These are phyloP conservation scores for Porites lutea DNA, from an alignment of 64 coral and sea anemone genomes.

Conservation along the genomic window DNA sequence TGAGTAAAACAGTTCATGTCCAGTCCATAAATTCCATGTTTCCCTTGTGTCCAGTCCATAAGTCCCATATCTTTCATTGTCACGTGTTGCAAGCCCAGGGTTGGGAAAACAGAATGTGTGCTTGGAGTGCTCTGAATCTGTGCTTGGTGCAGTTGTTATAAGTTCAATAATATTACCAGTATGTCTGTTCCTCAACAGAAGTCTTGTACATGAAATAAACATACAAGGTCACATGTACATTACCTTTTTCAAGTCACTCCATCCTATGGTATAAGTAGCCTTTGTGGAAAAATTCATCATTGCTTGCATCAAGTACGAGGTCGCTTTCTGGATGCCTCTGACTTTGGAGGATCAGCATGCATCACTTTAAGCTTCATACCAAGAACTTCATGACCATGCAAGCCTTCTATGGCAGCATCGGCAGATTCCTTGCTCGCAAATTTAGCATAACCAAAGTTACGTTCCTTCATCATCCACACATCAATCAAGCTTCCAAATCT, in stretches of 20 bases:
- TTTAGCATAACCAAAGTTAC: constrained; percentile 98
- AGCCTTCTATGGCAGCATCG: constrained; percentile 88
- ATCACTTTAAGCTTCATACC: constrained; percentile 97
- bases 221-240: neutral
- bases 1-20: neutral
- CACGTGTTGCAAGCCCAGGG: neutral
- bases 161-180: neutral
- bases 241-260: neutral
- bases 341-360: constrained; percentile 93
- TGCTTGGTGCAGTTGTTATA: neutral
- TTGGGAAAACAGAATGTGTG: neutral
- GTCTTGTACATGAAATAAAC: constrained; percentile 20
- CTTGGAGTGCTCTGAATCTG: constrained; percentile 19
- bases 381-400: constrained; percentile 94
- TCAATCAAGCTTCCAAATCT: constrained; percentile 97
- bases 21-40: neutral
- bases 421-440: constrained; percentile 93
- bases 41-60: neutral
- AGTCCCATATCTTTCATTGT: constrained; percentile 19
- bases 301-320: constrained; percentile 68
- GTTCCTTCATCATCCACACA: constrained; percentile 96
- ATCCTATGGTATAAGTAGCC: too few species aligned
- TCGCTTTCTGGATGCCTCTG: constrained; percentile 85
- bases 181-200: neutral
- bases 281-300: neutral